These are phyloP conservation scores for Neodon shergylaensis DNA, from an alignment of 2,113 vertebrate genomes.

Conservation along the genomic window DNA sequence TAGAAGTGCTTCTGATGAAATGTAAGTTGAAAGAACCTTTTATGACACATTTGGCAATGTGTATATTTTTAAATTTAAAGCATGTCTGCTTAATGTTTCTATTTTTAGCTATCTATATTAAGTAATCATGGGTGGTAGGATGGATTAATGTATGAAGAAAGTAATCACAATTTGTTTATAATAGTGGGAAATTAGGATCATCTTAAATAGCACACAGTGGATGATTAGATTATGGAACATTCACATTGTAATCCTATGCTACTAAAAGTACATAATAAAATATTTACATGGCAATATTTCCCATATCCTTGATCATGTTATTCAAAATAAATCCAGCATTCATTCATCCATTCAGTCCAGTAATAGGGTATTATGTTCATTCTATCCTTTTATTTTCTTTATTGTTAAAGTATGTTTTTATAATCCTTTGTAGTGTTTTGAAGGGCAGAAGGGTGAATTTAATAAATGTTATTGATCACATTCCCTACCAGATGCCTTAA, in stretches of 20 bases:
- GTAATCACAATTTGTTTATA: slow-evolving; percentile 30
- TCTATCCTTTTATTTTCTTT: slow-evolving; percentile 44
- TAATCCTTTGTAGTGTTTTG: not conserved
- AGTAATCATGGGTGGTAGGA: not conserved
- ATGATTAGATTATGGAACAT: slow-evolving; percentile 30
- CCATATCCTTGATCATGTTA: slow-evolving; percentile 32
- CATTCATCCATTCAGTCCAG: not conserved
- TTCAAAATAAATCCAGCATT: slow-evolving; percentile 41
- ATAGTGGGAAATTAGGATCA: slow-evolving; percentile 40
- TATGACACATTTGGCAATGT: not conserved
- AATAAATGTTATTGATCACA: not conserved
- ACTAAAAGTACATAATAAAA: slow-evolving; percentile 13
- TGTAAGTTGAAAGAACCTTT: not conserved
- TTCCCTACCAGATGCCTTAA: not conserved
- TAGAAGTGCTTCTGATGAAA: not conserved
- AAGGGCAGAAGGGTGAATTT: not conserved
- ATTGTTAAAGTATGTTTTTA: slow-evolving; percentile 27
- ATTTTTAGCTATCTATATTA: slow-evolving; percentile 52
- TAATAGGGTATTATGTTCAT: slow-evolving; percentile 18
- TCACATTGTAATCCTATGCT: slow-evolving; percentile 6
- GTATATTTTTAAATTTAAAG: not conserved
- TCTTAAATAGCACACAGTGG: slow-evolving; percentile 10
- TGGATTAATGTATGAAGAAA: slow-evolving; percentile 19
- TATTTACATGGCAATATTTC: slow-evolving; percentile 45
- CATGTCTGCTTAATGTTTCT: slow-evolving; percentile 34